Evolutionary conservation across 1,140 invertebrate species (phyloP).

Genomic region (Drosophila suzukii): DNA sequence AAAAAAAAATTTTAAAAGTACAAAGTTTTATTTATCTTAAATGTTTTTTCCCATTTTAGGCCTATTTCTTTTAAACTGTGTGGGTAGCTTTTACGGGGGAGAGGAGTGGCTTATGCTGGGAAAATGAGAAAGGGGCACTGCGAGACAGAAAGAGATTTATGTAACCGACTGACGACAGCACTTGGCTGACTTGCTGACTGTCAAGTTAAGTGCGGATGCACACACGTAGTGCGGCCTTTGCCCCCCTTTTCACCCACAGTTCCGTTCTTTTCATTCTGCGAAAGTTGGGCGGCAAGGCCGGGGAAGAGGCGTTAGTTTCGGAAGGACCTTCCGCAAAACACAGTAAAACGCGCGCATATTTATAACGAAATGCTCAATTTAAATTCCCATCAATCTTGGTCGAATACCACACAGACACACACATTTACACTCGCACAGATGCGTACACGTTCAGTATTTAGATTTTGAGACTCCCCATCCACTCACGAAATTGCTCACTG

Average conservation of each 20-base stretch:
- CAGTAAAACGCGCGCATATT: slow-evolving; percentile 80
- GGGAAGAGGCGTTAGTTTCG: slow-evolving; percentile 36
- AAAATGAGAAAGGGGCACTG: not conserved
- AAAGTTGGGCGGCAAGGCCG: not conserved
- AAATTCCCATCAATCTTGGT: slow-evolving; percentile 81
- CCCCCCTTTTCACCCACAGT: not conserved
- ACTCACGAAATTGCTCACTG: not conserved
- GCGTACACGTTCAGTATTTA: slow-evolving; percentile 24
- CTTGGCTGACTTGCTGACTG: slow-evolving; percentile 60
- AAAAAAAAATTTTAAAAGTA: no score
- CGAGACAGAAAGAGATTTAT: not conserved
- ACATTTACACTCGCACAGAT: slow-evolving; percentile 29
- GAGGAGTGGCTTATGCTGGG: not conserved
- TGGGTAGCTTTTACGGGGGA: not conserved
- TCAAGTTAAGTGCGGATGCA: slow-evolving; percentile 61
- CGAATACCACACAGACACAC: slow-evolving; percentile 54
- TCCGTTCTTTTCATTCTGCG: slow-evolving; percentile 3
- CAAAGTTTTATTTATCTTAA: no score
- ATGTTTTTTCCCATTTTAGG: not conserved
- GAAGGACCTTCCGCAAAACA: slow-evolving; percentile 68
- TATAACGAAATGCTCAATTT: slow-evolving; percentile 83
- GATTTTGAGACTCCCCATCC: slow-evolving; percentile 23
- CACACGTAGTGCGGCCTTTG: slow-evolving; percentile 29
- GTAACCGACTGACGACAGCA: slow-evolving; percentile 35
- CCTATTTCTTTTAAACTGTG: not conserved